phyloP scores from a whole-genome alignment of 1,140 invertebrate genomes.

The Ptiloglossa arizonensis region DNA sequence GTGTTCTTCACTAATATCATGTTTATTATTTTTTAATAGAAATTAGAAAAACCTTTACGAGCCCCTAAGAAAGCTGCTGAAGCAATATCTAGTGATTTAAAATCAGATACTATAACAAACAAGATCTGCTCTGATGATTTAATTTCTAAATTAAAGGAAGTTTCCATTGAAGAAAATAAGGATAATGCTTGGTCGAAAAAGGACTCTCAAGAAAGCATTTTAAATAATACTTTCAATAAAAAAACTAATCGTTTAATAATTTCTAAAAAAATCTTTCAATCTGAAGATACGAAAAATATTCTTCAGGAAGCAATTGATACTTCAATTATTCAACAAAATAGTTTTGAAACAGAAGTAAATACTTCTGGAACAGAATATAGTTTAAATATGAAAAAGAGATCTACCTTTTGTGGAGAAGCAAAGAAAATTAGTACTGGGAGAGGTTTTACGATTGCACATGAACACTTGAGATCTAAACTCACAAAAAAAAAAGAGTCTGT shows the following conservation, averaged over 20 bases:
- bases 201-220: background rate
- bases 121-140: background rate
- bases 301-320: background rate
- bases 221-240: background rate
- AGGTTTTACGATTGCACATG: slow-evolving; percentile 12
- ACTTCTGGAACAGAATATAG: background rate
- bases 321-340: background rate
- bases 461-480: background rate
- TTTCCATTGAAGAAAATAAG: background rate
- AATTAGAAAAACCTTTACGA: slow-evolving; percentile 4
- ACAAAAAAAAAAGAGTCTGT: no score
- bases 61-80: slow-evolving; percentile 13
- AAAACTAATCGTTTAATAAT: background rate
- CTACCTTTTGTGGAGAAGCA: background rate
- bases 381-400: background rate
- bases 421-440: slow-evolving; percentile 22
- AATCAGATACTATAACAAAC: no score
- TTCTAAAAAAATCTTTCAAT: background rate
- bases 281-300: background rate
- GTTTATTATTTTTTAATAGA: background rate
- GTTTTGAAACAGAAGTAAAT: background rate
- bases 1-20: background rate
- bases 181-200: background rate
- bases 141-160: background rate
- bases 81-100: background rate